Conservation (phyloP, 2,113 vertebrate genomes). For the Menura novaehollandiae region DNA sequence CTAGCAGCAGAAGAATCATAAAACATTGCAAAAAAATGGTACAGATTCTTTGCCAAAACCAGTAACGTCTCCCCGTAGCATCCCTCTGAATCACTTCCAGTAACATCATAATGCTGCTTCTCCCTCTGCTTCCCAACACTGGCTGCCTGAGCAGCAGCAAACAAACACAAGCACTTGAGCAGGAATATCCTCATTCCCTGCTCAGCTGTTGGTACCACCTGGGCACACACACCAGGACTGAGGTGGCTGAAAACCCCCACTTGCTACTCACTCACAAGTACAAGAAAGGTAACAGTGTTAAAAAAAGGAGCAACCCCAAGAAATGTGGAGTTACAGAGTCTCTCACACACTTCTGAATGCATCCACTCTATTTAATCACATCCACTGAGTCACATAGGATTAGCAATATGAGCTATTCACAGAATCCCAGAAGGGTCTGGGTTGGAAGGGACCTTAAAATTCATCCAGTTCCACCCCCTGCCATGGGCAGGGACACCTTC, state of each 20-base stretch:
- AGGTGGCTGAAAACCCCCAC: rapidly evolving
- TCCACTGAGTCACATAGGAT: rapidly evolving
- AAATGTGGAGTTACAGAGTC: not conserved
- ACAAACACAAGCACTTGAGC: not conserved
- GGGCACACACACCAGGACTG: rapidly evolving
- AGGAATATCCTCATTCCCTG: not conserved
- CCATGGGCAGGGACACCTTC: not conserved
- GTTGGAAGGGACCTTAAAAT: rapidly evolving
- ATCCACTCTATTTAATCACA: not conserved
- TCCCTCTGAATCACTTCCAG: not conserved
- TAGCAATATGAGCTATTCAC: not conserved
- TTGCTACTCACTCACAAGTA: not conserved
- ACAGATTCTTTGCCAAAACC: not conserved
- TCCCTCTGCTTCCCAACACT: not conserved
- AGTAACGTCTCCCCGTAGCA: rapidly evolving
- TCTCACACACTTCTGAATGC: not conserved
- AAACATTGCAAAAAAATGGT: not conserved
- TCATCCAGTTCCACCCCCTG: rapidly evolving
- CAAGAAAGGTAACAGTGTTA: not conserved
- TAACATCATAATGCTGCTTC: not conserved
- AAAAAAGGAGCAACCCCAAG: not conserved
- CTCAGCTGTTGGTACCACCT: rapidly evolving
- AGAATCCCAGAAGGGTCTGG: not conserved
- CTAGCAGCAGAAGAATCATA: not conserved
- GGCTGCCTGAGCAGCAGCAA: not conserved